phyloP scores from a whole-genome alignment of 2,113 vertebrate genomes.

The Nyctibius bracteatus region DNA sequence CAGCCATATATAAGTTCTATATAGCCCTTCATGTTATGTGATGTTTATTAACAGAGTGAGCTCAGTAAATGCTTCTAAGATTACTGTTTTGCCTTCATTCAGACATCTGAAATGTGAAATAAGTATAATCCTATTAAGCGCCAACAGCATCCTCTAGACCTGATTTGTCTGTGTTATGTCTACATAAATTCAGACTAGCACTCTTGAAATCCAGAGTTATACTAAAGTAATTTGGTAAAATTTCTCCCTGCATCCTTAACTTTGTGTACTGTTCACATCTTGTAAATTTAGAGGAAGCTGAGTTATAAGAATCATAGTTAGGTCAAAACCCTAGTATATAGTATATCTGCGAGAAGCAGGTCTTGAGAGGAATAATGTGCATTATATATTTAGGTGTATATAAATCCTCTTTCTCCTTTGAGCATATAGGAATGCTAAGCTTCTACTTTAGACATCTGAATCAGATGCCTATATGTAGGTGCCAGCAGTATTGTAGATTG shows the following conservation, averaged over 20 bases:
- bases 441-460: background rate
- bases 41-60: background rate
- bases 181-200: background rate
- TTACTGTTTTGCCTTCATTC: background rate
- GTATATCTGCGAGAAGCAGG: background rate
- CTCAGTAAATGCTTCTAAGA: background rate
- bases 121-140: background rate
- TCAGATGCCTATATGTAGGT: background rate
- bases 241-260: background rate
- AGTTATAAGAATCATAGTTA: background rate
- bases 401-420: background rate
- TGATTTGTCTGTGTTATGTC: background rate
- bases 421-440: background rate
- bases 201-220: background rate
- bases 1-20: background rate
- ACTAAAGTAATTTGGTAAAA: background rate
- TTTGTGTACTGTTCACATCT: background rate
- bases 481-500: background rate
- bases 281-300: background rate
- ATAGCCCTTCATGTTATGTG: background rate
- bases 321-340: background rate
- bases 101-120: background rate
- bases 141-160: background rate
- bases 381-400: background rate
- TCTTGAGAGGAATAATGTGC: background rate